Evolutionary conservation across 2,113 vertebrate species (phyloP), one percentile per base, ranked within the genome.

Genomic region (Promerops cafer): DNA sequence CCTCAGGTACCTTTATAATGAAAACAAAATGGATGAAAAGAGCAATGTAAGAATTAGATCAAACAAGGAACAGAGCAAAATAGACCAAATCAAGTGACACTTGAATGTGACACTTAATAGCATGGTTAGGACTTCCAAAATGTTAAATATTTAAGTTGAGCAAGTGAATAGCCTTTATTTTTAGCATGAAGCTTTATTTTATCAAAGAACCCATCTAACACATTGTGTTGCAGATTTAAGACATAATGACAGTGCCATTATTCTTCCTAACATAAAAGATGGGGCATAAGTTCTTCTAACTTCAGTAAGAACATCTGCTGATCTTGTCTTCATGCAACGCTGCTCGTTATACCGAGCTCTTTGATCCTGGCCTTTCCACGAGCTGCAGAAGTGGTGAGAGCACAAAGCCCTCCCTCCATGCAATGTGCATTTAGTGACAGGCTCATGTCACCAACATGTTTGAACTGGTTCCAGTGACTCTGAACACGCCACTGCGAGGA

Each of bases 261-360:
- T 78, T 82, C 65, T 52, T 87, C 65, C 47, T 68, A 37, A 78
- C 57, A 66, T 68, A 69, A 61, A 89, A 78, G 74, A 42, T 35
- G 16, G 42, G 47, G 24, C 12, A 7, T 31, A 61, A 83, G 30
- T 77, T 81, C 57, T 90, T 57, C 81, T 42, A 33, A 59, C 33
- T 82, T 78, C 77, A 83, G 18, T 47, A 75, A 77, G 69, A 63
- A 52, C 27, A 69, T 53, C 76, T 88, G 71, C 75, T 83, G 75
- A 42, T 78, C 47, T 60, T 0, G 1, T 45, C 50, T 70, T 78
- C 39, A 13, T 1, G 4, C 24, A 13, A 11, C 3, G 3, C 69
- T 71, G 16, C 64, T 59, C 1, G 0, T 63, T 64, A 47, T 33
- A 22, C 39, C 24, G 33, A 66, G 44, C 52, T 83, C 69, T 78